Evolutionary conservation across 2,888 invertebrate genomes (phyloP).

Genomic region (Lasioglossum pauxillum): DNA sequence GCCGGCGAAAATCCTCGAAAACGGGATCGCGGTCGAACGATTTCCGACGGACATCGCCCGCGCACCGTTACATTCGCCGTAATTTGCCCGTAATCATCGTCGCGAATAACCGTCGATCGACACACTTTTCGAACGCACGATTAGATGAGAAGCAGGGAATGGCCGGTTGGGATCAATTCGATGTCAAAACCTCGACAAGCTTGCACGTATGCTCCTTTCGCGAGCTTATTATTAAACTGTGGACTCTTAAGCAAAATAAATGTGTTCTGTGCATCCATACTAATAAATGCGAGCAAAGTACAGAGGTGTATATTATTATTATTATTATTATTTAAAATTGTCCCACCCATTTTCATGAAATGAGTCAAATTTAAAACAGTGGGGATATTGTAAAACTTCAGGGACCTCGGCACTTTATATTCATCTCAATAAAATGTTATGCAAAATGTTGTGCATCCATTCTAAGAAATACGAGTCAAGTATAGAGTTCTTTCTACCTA

Average conservation of each 20-base stretch:
- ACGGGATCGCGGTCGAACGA: slow-evolving; percentile 1
- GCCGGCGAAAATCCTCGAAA: slow-evolving; percentile 20
- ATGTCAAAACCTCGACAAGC: slow-evolving; percentile 14
- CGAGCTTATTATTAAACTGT: background rate
- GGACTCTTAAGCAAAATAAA: background rate
- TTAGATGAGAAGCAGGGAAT: background rate
- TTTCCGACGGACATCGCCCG: slow-evolving; percentile 11
- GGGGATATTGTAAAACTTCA: no score
- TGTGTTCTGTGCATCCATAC: no score
- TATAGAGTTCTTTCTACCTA: no score
- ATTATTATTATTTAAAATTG: no score
- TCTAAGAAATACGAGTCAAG: no score
- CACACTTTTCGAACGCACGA: slow-evolving; percentile 38
- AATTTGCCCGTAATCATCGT: slow-evolving; percentile 34
- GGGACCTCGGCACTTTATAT: no score
- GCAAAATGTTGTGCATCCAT: no score
- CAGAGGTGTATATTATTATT: no score
- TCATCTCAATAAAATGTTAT: no score
- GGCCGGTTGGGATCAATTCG: slow-evolving; percentile 9
- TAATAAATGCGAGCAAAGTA: no score
- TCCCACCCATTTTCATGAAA: no score
- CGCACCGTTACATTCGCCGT: slow-evolving; percentile 32
- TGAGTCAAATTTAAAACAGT: no score
- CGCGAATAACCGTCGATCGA: slow-evolving; percentile 49
- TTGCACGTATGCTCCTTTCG: background rate